Evolutionary conservation across 2,113 vertebrate genomes (phyloP), one percentile per base, ranked within the genome.

Genomic region (Apus apus): DNA sequence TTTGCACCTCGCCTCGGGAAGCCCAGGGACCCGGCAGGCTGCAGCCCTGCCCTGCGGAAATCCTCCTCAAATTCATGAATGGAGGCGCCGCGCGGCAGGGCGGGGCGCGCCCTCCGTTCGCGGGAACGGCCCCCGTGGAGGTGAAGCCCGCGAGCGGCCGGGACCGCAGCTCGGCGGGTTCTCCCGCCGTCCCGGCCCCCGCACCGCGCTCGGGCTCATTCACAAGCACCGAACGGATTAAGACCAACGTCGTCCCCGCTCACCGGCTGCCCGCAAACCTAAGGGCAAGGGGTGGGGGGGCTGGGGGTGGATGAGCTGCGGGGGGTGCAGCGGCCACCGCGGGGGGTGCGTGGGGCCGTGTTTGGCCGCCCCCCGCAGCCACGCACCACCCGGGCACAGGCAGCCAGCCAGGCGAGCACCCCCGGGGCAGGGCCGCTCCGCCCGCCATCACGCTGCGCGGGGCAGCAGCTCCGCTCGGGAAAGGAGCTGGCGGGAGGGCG

Each of bases 61-160:
- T 27, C 23, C 51, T 32, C 14, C 36, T 1, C 54, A 89, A 92
- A 96, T 90, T 45, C 67, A 62, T 95, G 95, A 97, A 96, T 95
- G 94, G 7, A 72, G 43, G 85, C 61, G 77, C 87, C 87, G 82
- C 57, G 82, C 62, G 87, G 91, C 81, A 15, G 66, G 89, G 89
- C 88, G 32, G 86, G 5, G 72, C 2, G 85, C 64, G 43, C 79
- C 74, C 68, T 65, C 81, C 71, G 90, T 26, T 93, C 93, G 36
- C 22, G 58, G 32, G 45, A 30, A 23, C 1, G 8, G 4, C 90
- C 12, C 30, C 6, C 27, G 13, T 11, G 57, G 13, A 17, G 43
- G 4, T 27, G 2, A 13, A 10, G 10, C 29, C 61, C 1, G 70
- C 23, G 32, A 54, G 36, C 15, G 71, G 90, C 78, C 53, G 51